Conservation (phyloP, 2,113 vertebrate species). For the Chrysochloris asiatica region DNA sequence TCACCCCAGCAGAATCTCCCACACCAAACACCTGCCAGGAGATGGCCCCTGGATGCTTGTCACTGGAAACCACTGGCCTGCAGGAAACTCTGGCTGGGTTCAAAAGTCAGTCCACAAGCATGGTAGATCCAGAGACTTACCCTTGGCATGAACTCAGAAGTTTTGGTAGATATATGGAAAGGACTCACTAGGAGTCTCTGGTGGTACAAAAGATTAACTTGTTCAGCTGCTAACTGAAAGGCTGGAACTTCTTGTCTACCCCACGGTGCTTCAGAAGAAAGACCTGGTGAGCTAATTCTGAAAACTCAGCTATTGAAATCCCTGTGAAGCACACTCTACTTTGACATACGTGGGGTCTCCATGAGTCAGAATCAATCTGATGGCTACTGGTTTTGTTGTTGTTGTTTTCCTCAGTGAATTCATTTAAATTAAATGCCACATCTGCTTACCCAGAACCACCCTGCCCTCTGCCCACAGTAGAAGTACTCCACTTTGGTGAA, state of each 20-base stretch:
- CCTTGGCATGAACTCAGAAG: background rate
- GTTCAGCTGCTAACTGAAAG: background rate
- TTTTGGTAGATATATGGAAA: background rate
- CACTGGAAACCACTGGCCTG: background rate
- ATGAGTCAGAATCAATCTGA: background rate
- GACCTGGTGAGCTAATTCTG: background rate
- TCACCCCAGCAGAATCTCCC: background rate
- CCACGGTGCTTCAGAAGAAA: background rate
- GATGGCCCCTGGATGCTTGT: rapidly evolving
- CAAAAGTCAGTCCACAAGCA: background rate
- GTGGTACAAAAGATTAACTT: background rate
- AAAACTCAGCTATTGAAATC: no score
- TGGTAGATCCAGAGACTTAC: no score
- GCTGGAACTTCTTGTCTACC: background rate
- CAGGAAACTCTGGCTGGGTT: background rate
- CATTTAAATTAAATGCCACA: background rate
- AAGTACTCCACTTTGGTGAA: no score
- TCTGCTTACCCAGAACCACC: background rate
- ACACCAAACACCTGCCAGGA: background rate
- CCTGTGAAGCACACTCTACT: background rate
- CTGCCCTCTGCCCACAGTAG: no score
- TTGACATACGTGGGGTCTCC: no score
- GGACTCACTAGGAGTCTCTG: background rate
- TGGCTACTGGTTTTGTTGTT: background rate
- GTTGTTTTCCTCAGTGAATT: no score